Base-by-base conservation (phyloP, 2,113 vertebrate species). In the Hypocryptadius cinnamomeus region DNA sequence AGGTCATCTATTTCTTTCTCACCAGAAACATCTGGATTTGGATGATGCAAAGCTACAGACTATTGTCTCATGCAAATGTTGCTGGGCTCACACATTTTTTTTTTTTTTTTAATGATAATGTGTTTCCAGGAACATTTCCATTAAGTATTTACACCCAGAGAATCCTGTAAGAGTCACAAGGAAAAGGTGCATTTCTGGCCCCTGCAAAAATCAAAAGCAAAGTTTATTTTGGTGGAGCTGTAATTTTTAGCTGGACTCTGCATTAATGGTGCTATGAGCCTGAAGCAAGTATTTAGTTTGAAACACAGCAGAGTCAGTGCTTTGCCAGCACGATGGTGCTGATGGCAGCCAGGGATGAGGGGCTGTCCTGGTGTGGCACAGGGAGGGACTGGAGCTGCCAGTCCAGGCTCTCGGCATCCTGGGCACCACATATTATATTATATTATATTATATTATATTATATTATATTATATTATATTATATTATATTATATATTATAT, bases 1-100 rank as follows among this genome's bases (percentile, higher is more conserved):
- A 89, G 80, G 93, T 95, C 94, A 91, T 95, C 93, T 92, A 95
- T 96, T 97, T 94, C 90, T 95, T 96, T 95, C 92, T 94, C 91
- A 97, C 95, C 94, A 96, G 88, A 91, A 94, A 97, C 96, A 96
- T 96, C 96, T 97, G 95, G 94, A 78, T 96, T 83, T 96, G 91
- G 89, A 96, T 89, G 94, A 94, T 92, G 91, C 92, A 95, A 87
- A 89, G 60, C 79, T 93, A 87, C 74, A 59, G 68, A 79, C 86
- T 90, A 85, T 97, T 77, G 92, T 97, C 90, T 87, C 89, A 72
- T 79, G 90, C 81, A 91, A 91, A 60, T 40, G 51, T 87, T 95
- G 86, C 72, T 77, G 47, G 73, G 64, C 44, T 89, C 53, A 31
- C 61, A 69, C 90, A n/a, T 56, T 94, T 78, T 92, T 53, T 48